Evolutionary conservation across 2,113 vertebrate genomes (phyloP).

Genomic region (Lepidothrix coronata): DNA sequence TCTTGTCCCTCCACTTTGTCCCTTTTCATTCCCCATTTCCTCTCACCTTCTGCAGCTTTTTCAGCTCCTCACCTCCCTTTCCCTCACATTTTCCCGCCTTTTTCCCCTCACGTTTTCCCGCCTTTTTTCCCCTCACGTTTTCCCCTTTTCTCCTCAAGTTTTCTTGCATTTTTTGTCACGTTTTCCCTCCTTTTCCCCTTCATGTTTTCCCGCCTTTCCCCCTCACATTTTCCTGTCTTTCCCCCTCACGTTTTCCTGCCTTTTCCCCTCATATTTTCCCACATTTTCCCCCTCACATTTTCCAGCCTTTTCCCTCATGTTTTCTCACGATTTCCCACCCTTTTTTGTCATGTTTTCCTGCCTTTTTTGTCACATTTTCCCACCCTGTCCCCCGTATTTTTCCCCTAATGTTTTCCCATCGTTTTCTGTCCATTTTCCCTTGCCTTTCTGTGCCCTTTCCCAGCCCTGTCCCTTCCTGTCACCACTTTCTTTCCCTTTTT

Average conservation of each 20-base stretch:
- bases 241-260: background rate
- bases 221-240: background rate
- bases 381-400: background rate
- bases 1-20: background rate
- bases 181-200: background rate
- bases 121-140: too few relatives aligned
- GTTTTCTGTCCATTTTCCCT: fast-evolving
- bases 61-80: background rate
- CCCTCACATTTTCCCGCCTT: background rate
- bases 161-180: too few relatives aligned
- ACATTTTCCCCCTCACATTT: background rate
- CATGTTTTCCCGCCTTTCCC: background rate
- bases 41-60: background rate
- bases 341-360: background rate
- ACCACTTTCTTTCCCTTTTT: background rate
- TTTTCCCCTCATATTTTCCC: background rate
- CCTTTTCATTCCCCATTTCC: background rate
- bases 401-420: background rate
- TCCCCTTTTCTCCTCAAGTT: background rate
- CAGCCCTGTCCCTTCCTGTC: background rate
- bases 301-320: fast-evolving
- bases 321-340: background rate
- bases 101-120: too few relatives aligned
- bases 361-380: background rate
- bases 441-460: background rate